A percentile compares a stretch with the other conserved stretches of the same genome.
Conservation (phyloP, 2,888 invertebrate genomes). For the Chesias legatella region DNA sequence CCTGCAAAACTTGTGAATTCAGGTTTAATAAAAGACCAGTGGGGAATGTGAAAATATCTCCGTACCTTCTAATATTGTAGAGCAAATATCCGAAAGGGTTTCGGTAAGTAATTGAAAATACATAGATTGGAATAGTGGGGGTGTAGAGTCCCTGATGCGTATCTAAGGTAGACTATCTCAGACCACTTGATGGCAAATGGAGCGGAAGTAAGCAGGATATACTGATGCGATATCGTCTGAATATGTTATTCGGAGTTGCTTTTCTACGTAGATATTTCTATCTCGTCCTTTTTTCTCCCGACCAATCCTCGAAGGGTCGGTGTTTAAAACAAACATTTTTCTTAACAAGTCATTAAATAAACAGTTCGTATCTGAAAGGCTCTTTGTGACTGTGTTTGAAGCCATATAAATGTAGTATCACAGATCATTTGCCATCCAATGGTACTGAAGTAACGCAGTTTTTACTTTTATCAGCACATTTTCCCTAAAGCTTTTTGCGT, state of each 20-base stretch:
- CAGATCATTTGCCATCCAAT: slow-evolving; percentile 69
- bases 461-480: slow-evolving; percentile 51
- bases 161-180: slow-evolving; percentile 74
- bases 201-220: slow-evolving; percentile 67
- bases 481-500: slow-evolving; percentile 42
- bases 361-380: slow-evolving; percentile 45
- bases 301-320: slow-evolving; percentile 3
- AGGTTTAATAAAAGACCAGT: slow-evolving; percentile 6
- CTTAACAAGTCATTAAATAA: slow-evolving; percentile 55
- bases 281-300: slow-evolving; percentile 11
- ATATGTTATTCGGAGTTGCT: slow-evolving; percentile 52
- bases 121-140: slow-evolving; percentile 54
- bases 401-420: slow-evolving; percentile 60
- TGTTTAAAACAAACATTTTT: slow-evolving; percentile 12
- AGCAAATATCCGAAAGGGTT: slow-evolving; percentile 31
- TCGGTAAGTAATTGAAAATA: slow-evolving; percentile 61
- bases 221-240: slow-evolving; percentile 56
- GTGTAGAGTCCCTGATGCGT: slow-evolving; percentile 49
- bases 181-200: slow-evolving; percentile 74
- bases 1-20: slow-evolving; percentile 9
- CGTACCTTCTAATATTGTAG: slow-evolving; percentile 12
- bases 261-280: slow-evolving; percentile 38
- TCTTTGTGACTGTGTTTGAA: slow-evolving; percentile 49
- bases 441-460: slow-evolving; percentile 63
- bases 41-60: slow-evolving; percentile 11